Conservation (phyloP, 1,140 invertebrate species). For the Coptotermes formosanus region DNA sequence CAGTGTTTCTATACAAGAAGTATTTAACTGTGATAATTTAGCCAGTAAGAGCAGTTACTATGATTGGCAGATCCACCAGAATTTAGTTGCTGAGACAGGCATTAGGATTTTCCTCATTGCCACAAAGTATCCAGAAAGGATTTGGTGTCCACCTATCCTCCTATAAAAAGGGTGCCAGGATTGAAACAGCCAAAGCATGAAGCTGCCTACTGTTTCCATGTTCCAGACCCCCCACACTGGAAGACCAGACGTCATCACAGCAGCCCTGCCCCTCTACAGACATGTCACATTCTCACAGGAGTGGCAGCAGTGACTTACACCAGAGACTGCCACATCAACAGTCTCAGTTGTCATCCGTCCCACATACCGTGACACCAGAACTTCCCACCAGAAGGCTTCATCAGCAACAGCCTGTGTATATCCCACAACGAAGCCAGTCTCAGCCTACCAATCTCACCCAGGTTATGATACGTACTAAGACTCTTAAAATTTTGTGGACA, state of each 20-base stretch:
- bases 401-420: not conserved
- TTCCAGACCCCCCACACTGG: not conserved
- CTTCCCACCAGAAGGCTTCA: not conserved
- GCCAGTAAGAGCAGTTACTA: not conserved
- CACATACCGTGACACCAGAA: not conserved
- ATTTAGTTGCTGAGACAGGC: not conserved
- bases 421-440: conserved; percentile 41
- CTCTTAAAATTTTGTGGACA: too few species aligned
- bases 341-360: not conserved
- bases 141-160: too few species aligned
- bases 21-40: too few species aligned
- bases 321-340: conserved; percentile 13
- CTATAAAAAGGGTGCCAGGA: too few species aligned
- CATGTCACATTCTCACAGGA: conserved; percentile 3
- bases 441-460: conserved; percentile 40
- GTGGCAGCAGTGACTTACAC: conserved; percentile 16
- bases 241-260: not conserved
- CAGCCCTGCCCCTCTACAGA: conserved; percentile 13
- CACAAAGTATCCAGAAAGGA: not conserved
- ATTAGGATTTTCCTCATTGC: too few species aligned
- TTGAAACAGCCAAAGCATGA: not conserved
- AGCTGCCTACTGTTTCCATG: not conserved
- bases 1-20: too few species aligned
- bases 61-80: not conserved
- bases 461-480: conserved; percentile 3